Conservation (phyloP, 2,113 vertebrate species). For the Shinisaurus crocodilurus region DNA sequence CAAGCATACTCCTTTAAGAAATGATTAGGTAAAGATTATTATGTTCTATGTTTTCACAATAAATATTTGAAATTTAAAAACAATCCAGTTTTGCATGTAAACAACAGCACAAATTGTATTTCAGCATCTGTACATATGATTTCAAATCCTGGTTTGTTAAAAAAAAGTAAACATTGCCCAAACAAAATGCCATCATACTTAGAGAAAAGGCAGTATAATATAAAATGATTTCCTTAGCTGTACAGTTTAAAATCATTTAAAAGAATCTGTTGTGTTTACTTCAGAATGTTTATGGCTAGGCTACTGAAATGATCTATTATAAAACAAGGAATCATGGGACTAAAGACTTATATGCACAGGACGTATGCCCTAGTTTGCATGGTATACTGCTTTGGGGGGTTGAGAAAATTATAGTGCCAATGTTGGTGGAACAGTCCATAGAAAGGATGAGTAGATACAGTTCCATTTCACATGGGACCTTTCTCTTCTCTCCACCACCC, state of each 20-base stretch:
- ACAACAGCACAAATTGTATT: conserved; percentile 65
- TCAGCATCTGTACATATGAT: conserved; percentile 64
- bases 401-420: not conserved
- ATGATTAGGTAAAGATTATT: conserved; percentile 68
- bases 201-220: conserved; percentile 53
- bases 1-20: conserved; percentile 40
- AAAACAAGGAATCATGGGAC: conserved; percentile 16
- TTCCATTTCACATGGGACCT: not conserved
- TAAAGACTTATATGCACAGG: not conserved
- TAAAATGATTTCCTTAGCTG: conserved; percentile 56
- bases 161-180: conserved; percentile 61
- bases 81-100: conserved; percentile 68
- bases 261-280: conserved; percentile 29
- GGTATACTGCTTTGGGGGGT: not conserved
- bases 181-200: conserved; percentile 59
- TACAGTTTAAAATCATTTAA: conserved; percentile 57
- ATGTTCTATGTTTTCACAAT: conserved; percentile 58
- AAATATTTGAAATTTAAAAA: conserved; percentile 62
- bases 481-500: not conserved
- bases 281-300: conserved; percentile 25
- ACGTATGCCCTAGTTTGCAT: not conserved
- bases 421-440: not conserved
- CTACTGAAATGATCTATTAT: conserved; percentile 19
- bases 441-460: not conserved
- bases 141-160: conserved; percentile 74